phyloP scores from a whole-genome alignment of 2,888 invertebrate genomes.

The Loripinus fragilis region DNA sequence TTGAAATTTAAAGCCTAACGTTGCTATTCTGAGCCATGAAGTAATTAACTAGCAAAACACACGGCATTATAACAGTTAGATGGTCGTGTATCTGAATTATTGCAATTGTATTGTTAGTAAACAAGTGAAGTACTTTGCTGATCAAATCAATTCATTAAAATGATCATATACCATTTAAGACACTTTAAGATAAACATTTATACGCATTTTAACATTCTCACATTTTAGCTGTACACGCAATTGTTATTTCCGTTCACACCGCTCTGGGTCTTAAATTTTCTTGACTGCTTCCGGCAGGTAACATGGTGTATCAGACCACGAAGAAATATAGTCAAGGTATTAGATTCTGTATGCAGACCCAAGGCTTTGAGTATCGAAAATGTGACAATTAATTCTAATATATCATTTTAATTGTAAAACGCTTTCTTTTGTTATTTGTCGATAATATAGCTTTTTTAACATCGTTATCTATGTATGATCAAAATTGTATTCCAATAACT shows the following conservation, averaged over 20 bases:
- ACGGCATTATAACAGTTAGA: too few relatives aligned
- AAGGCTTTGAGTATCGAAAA: neutral
- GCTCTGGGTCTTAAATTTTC: conserved; percentile 58
- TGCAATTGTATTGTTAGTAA: neutral
- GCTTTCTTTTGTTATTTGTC: neutral
- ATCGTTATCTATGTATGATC: neutral
- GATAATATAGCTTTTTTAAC: neutral
- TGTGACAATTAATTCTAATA: neutral
- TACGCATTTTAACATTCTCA: conserved; percentile 32
- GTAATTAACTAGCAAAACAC: too few relatives aligned
- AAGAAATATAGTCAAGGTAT: conserved; percentile 35
- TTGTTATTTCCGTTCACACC: conserved; percentile 48
- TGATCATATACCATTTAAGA: conserved; percentile 28
- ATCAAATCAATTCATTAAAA: conserved; percentile 7
- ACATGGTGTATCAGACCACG: conserved; percentile 47
- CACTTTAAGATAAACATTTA: neutral
- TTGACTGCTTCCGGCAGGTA: conserved; percentile 46
- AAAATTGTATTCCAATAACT: neutral
- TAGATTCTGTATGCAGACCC: neutral
- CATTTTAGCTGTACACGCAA: conserved; percentile 31
- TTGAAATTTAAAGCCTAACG: too few relatives aligned
- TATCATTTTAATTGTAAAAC: neutral
- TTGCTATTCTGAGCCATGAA: too few relatives aligned
- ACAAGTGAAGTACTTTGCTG: neutral
- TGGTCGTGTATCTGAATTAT: conserved; percentile 9